These are phyloP conservation scores for Dascillus cervinus DNA, from an alignment of 2,888 invertebrate genomes.

Conservation along the genomic window DNA sequence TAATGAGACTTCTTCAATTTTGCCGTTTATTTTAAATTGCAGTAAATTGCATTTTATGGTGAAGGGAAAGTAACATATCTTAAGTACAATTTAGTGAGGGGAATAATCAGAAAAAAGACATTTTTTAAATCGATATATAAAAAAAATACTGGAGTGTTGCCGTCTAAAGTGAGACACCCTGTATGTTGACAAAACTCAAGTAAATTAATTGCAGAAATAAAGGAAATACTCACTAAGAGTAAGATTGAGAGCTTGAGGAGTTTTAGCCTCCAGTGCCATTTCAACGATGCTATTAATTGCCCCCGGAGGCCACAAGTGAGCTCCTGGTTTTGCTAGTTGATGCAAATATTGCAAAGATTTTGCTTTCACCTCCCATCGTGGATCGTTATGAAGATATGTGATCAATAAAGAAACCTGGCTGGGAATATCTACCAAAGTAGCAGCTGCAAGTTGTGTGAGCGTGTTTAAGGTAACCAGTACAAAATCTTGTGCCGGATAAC, in stretches of 20 bases:
- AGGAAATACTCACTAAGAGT: constrained; percentile 31
- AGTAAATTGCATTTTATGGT: no score
- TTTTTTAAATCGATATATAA: no score
- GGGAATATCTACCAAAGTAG: constrained; percentile 85
- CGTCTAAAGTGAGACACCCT: no score
- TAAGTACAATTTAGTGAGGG: no score
- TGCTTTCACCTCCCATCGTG: constrained; percentile 61
- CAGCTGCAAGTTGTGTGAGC: constrained; percentile 78
- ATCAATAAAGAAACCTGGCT: constrained; percentile 71
- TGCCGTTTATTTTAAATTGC: no score
- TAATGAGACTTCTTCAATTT: no score
- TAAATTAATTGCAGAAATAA: no score
- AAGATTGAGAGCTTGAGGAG: constrained; percentile 31
- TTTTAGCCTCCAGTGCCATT: constrained; percentile 32
- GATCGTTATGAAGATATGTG: constrained; percentile 59
- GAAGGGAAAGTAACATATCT: no score
- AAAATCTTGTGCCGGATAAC: constrained; percentile 74
- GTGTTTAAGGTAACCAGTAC: constrained; percentile 78
- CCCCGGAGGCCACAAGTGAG: constrained; percentile 70
- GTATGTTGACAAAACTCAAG: neutral
- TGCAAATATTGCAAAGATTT: constrained; percentile 60
- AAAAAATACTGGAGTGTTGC: no score
- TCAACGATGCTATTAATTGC: constrained; percentile 37
- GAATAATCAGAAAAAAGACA: no score
- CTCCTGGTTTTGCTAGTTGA: constrained; percentile 62